These are phyloP conservation scores for Drosophila elegans DNA, from an alignment of 1,140 invertebrate genomes.

Conservation along the genomic window DNA sequence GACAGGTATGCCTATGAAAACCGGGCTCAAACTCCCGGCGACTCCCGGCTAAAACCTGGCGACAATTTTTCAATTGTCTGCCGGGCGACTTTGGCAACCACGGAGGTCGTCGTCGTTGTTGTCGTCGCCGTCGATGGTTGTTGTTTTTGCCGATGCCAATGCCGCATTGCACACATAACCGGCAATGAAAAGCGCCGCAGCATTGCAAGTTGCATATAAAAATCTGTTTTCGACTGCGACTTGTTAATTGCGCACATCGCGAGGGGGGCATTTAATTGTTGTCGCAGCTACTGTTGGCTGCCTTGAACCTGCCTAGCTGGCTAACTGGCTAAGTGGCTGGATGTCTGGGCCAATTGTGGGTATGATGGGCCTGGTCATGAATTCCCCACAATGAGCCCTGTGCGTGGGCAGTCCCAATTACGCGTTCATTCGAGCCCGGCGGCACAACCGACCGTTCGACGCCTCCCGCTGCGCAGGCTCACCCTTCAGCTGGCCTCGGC, in stretches of 20 bases:
- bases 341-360: slow-evolving; percentile 1
- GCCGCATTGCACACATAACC: slow-evolving; percentile 70
- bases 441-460: slow-evolving; percentile 18
- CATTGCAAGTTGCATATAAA: slow-evolving; percentile 76
- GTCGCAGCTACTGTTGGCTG: slow-evolving; percentile 54
- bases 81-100: slow-evolving; percentile 55
- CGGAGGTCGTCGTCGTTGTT: slow-evolving; percentile 59
- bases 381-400: slow-evolving; percentile 17
- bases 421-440: slow-evolving; percentile 35
- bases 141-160: slow-evolving; percentile 2
- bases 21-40: slow-evolving; percentile 12
- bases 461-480: slow-evolving; percentile 43
- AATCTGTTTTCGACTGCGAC: slow-evolving; percentile 71
- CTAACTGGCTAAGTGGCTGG: background rate
- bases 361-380: slow-evolving; percentile 11
- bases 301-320: slow-evolving; percentile 35
- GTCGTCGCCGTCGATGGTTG: slow-evolving; percentile 7
- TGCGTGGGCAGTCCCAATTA: slow-evolving; percentile 80
- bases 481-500: slow-evolving; percentile 50
- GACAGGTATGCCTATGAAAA: slow-evolving; percentile 77
- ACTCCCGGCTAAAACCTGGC: slow-evolving; percentile 42
- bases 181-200: slow-evolving; percentile 81
- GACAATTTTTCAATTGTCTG: slow-evolving; percentile 82
- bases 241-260: slow-evolving; percentile 68
- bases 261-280: slow-evolving; percentile 66